Conservation (phyloP, 2,888 invertebrate genomes). For the Thyatira batis region DNA sequence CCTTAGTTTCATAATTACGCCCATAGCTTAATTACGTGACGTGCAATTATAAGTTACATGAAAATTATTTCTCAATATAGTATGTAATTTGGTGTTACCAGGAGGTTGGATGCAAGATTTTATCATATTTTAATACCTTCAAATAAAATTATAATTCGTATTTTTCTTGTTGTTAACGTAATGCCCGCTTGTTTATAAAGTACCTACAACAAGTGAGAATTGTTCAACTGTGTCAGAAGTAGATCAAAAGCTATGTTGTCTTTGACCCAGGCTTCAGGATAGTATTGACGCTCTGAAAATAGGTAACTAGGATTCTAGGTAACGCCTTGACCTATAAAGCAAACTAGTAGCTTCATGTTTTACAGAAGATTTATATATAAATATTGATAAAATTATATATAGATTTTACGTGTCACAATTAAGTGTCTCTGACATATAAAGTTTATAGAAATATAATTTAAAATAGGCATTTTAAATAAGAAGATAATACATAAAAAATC, state of each 20-base stretch:
- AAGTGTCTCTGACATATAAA: background rate
- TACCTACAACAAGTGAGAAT: background rate
- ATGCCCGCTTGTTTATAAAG: too few species aligned
- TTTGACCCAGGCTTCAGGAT: background rate
- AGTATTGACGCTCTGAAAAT: background rate
- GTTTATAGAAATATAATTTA: background rate
- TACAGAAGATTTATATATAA: too few species aligned
- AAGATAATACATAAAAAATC: too few species aligned
- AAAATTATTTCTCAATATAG: background rate
- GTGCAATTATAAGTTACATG: background rate
- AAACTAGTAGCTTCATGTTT: background rate
- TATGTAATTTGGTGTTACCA: background rate
- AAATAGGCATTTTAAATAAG: background rate
- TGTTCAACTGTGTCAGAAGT: background rate
- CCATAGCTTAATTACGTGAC: slow-evolving; percentile 24
- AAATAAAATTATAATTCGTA: background rate
- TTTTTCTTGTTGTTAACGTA: too few species aligned
- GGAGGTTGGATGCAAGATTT: background rate
- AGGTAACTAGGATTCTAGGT: background rate
- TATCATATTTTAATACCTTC: background rate
- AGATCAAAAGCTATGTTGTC: background rate
- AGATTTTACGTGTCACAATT: too few species aligned
- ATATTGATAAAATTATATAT: too few species aligned
- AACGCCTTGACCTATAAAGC: background rate
- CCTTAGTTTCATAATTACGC: slow-evolving; percentile 28